Evolutionary conservation across 2,797 vertebrate species (phyloP), one percentile per base, ranked within the genome.

Genomic region (Sebastes aleutianus): DNA sequence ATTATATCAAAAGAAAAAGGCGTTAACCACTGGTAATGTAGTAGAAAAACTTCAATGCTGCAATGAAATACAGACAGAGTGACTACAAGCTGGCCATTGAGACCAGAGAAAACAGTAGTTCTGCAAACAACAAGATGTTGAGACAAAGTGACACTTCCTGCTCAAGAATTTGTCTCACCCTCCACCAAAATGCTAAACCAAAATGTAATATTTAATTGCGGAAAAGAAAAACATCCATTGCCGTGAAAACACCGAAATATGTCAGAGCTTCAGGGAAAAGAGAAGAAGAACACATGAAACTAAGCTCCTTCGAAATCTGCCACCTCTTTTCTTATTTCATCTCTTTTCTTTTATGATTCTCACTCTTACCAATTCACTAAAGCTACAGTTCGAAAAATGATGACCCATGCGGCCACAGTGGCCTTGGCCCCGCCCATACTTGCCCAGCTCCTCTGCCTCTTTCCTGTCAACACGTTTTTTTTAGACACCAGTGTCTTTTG

Each of bases 1-100:
- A 70, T 59, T 72, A 71, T 13, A 74, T 65, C 47, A 22, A 50
- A 39, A 65, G 53, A 27, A 67, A 77, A 82, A 20, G 13, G 56
- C 10, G 12, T 59, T 1, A n/a, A 20, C 58, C 4, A 9, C 20
- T 47, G 18, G 4, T 50, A 59, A 39, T 66, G 2, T 5, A 34
- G 34, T 36, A 20, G 34, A 61, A 58, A 63, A 69, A 71, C 32
- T 47, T 64, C 4, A 68, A 3, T 24, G 22, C 20, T 50, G 10
- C 8, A 18, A 29, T 18, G 24, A 63, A 63, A 56, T 24, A 20
- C 22, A 82, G 24, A 75, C 13, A 63, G 16, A n/a, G 22, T 29
- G 56, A 34, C 24, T 26, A 32, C 8, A 59, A 13, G 1, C 18
- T 66, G 22, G 16, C 8, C 36, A 53, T 16, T 77, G 26, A 71